Base-by-base conservation (phyloP, 1,140 invertebrate species). In the Meloidogyne exigua region DNA sequence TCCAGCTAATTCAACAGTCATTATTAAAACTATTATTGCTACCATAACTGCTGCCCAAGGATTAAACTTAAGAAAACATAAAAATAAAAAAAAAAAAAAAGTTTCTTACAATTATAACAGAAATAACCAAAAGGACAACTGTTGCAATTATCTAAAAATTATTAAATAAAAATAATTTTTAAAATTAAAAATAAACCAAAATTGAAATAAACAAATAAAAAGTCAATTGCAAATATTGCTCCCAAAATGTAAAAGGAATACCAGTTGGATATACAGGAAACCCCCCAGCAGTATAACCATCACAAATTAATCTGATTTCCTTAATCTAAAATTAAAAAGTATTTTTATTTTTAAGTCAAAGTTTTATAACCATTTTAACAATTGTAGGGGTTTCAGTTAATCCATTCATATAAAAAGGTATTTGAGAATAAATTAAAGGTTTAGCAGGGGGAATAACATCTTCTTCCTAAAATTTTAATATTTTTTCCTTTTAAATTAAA, bases 221-320 rank as follows among this genome's bases (percentile, higher is more conserved):
- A 32, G 93, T 90, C 69, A 98, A 88, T 82, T 92, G 91, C 84
- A 96, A 91, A 88, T 98, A 98, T 89, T 98, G 96, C 88, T 98
- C 95, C 93, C 95, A 99, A 89, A 95, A 99, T 5, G 95, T 91
- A 87, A 99, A 98, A 1, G 94, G 94, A 81, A 97, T 93, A 13
- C 96, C 96, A 36, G 92, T 92, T 0, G 96, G 96, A 88, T 96
- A 99, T 88, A 98, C 97, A 0, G 95, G 94, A 64, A 99, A 89
- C 13, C 95, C 95, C 67, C 91, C 91, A 28, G 91, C 91, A 85
- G 94, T 92, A 88, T 93, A 99, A 81, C 91, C 91, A 62, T 92
- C 90, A 86, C 94, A 98, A 72, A 98, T 90, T 77, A 91, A 90
- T 67, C 95, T 91, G 39, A 92, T 89, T 81, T 90, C 87, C 82